Base-by-base conservation (phyloP, 2,888 invertebrate genomes). In the Clusia tigrina region DNA sequence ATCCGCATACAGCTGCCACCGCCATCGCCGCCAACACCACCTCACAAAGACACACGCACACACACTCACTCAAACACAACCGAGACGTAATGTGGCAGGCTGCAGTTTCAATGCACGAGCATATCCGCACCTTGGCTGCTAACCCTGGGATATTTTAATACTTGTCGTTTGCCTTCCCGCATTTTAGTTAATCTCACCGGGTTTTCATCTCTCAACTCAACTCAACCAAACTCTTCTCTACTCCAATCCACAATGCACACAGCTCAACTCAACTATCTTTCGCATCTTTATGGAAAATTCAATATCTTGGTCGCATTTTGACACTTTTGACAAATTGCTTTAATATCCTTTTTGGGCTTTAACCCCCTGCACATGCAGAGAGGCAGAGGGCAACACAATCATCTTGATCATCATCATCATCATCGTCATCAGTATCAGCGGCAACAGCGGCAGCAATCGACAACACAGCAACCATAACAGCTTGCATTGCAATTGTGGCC, bases 271-370 rank as follows among this genome's bases (percentile, higher is more conserved):
- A 5, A 56, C 32, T 25, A 24, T 62, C 51, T 12, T 37, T 59
- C 18, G 26, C 58, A 61, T 60, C 59, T 62, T 66, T 54, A 54
- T 62, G 64, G 63, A 70, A 67, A 70, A 72, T 71, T 70, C 69
- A 70, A 73, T 71, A 74, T 73, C 71, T 69, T 69, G 73, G 70
- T 68, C 69, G 68, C 66, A 72, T 76, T 77, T 77, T 75, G 76
- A 78, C 77, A 78, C 73, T 72, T 77, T 78, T 78, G 76, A 78
- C 78, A 77, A 78, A 78, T 77, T 77, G 74, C 74, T 75, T 78
- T 77, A 74, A 74, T 77, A 75, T 71, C 74, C 74, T 69, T 73
- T 61, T 65, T 54, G 26, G 37, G 54, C 32, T 54, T 23, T 25
- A 52, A 26, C 53, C 46, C 32, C n/a, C 23, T n/a, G 59, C 48